A percentile compares a stretch with the other conserved stretches of the same genome.
phyloP scores from a whole-genome alignment of 2,113 vertebrate species.

The Dolichotis patagonum region DNA sequence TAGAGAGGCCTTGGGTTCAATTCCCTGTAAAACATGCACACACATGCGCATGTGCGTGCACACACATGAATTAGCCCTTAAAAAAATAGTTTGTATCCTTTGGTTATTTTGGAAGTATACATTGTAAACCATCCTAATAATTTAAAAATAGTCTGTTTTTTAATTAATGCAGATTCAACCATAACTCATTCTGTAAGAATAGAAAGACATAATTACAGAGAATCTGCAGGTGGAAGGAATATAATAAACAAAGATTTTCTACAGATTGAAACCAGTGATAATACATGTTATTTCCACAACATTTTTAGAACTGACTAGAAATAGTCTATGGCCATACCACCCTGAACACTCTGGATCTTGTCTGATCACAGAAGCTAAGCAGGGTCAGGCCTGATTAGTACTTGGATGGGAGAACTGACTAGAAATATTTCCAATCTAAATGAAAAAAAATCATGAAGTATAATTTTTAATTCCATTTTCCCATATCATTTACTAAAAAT shows the following conservation, averaged over 20 bases:
- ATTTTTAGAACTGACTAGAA: constrained; percentile 6
- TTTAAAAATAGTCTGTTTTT: constrained; percentile 22
- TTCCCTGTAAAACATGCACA: background rate
- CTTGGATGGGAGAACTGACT: background rate
- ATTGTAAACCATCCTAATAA: background rate
- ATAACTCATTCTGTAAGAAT: constrained; percentile 3
- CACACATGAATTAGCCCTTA: background rate
- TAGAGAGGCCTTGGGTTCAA: background rate
- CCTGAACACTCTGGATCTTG: background rate
- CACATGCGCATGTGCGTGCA: background rate
- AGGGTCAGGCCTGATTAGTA: background rate
- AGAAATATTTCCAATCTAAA: background rate
- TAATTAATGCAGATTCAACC: background rate
- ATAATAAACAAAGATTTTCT: background rate
- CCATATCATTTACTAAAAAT: background rate
- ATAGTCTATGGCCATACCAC: background rate
- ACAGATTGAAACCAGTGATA: background rate
- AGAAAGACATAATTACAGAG: background rate
- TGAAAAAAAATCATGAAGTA: background rate
- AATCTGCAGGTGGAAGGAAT: background rate
- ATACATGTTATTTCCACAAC: background rate
- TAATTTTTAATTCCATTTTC: background rate
- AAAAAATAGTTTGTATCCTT: background rate
- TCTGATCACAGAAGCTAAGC: background rate
- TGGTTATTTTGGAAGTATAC: constrained; percentile 15